phyloP scores from a whole-genome alignment of 2,113 vertebrate genomes.

The Sprattus sprattus region DNA sequence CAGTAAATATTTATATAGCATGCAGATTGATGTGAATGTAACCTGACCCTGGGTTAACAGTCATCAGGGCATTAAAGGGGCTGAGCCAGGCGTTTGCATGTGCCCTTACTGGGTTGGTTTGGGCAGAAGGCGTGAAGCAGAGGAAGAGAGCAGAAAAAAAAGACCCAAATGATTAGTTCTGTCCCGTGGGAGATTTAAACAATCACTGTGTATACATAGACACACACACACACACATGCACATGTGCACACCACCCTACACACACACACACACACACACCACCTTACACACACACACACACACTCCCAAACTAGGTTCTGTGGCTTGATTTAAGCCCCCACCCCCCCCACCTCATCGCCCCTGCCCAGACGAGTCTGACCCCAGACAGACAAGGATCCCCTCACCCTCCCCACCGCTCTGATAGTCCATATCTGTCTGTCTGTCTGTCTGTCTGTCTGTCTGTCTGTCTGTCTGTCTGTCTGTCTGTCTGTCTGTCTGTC shows the following conservation, averaged over 20 bases:
- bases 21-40: not conserved
- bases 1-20: too few relatives aligned
- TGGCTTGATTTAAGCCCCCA: not conserved
- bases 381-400: not conserved
- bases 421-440: slow-evolving; percentile 35
- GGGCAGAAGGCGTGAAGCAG: not conserved
- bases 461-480: slow-evolving; percentile 21
- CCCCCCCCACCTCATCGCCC: not conserved
- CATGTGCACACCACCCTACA: not conserved
- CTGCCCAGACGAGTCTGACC: not conserved
- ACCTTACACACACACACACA: not conserved
- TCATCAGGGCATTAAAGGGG: not conserved
- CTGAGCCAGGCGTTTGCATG: not conserved
- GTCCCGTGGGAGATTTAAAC: not conserved
- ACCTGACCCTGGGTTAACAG: not conserved
- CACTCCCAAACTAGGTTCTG: not conserved
- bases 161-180: not conserved
- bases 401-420: not conserved
- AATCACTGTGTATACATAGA: not conserved
- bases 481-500: slow-evolving; percentile 39
- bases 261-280: not conserved
- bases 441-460: slow-evolving; percentile 30
- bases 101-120: not conserved
- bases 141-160: not conserved
- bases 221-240: not conserved